phyloP scores from a whole-genome alignment of 2,888 invertebrate genomes.

The Sesia bembeciformis region DNA sequence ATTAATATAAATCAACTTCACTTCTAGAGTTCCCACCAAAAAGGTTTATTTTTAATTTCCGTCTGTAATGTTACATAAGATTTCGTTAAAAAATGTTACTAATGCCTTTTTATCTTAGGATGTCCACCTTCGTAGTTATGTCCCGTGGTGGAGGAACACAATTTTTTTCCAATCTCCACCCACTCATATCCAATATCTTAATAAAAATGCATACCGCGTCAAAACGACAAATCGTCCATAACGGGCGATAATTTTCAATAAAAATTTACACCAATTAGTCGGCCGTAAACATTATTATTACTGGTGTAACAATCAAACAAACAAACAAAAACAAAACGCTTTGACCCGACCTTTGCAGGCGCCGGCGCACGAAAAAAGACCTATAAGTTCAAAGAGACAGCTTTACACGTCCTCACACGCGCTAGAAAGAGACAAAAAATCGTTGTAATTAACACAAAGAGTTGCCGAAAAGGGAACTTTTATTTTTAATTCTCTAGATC shows the following conservation, averaged over 20 bases:
- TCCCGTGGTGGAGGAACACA: no score
- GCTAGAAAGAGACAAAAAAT: slow-evolving; percentile 15
- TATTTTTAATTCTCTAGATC: slow-evolving; percentile 36
- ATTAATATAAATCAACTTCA: no score
- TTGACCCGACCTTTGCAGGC: slow-evolving; percentile 7
- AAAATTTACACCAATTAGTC: slow-evolving; percentile 69
- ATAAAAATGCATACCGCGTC: neutral
- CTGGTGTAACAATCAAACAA: slow-evolving; percentile 44
- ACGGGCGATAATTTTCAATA: slow-evolving; percentile 53
- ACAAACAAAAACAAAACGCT: slow-evolving; percentile 22
- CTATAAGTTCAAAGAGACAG: slow-evolving; percentile 1
- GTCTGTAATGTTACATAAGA: no score
- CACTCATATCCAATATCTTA: slow-evolving; percentile 4
- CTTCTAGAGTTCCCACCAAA: no score
- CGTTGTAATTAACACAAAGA: slow-evolving; percentile 63
- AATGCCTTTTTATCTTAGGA: no score
- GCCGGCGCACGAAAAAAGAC: slow-evolving; percentile 9
- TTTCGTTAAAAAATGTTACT: no score
- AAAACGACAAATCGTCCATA: neutral
- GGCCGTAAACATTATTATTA: slow-evolving; percentile 66
- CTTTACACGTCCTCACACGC: neutral
- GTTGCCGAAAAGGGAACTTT: slow-evolving; percentile 60
- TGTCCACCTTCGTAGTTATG: no score
- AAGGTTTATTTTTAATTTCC: no score
- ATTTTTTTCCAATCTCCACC: no score